Percentiles rank a stretch among this genome's conserved stretches.
These are phyloP conservation scores for Boleophthalmus pectinirostris DNA, from an alignment of 2,113 vertebrate species.

Conservation along the genomic window DNA sequence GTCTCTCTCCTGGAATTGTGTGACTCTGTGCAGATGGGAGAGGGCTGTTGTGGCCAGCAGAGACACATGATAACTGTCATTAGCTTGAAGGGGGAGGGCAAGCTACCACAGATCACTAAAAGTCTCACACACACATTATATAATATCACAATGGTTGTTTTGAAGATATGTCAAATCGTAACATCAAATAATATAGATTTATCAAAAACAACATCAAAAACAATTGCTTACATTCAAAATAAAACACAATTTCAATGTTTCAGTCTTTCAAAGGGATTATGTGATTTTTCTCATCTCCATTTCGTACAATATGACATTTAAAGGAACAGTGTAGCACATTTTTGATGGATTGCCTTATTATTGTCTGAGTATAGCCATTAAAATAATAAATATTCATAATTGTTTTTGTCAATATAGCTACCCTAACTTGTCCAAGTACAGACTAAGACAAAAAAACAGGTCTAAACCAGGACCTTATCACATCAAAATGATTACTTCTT, in stretches of 20 bases:
- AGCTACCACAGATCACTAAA: constrained; percentile 34
- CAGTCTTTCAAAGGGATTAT: no score
- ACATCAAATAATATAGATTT: neutral
- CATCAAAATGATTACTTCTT: neutral
- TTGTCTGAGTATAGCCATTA: no score
- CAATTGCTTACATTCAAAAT: no score
- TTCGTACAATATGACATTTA: no score
- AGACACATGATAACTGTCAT: constrained; percentile 65
- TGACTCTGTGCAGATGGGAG: constrained; percentile 55
- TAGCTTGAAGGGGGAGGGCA: constrained; percentile 55
- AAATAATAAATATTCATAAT: no score
- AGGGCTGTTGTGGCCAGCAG: constrained; percentile 43
- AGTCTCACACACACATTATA: constrained; percentile 7
- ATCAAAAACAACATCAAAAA: neutral
- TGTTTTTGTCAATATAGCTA: no score
- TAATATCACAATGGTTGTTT: neutral
- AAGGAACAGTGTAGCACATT: neutral
- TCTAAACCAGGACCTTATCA: neutral
- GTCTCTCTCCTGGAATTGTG: constrained; percentile 26
- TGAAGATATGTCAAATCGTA: neutral
- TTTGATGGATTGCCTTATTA: neutral
- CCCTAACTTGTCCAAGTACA: neutral
- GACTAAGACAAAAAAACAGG: neutral
- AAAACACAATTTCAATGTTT: no score
- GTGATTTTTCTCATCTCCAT: no score